Conservation (phyloP, 1,140 invertebrate genomes). For the Aphis gossypii region DNA sequence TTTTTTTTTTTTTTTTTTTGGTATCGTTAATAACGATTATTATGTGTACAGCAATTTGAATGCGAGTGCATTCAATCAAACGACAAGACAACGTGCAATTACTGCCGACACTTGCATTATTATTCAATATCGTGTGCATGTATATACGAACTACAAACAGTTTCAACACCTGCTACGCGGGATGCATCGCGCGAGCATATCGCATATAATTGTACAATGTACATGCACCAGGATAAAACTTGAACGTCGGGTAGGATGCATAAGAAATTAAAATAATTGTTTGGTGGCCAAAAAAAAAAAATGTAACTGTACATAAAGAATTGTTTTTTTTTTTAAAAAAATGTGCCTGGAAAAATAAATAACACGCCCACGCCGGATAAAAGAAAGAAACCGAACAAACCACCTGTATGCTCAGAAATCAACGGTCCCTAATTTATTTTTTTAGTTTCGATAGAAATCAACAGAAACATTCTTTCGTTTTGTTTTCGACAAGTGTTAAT, state of each 20-base stretch:
- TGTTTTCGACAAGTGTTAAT: conserved; percentile 53
- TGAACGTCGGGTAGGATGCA: not conserved
- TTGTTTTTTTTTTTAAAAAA: not conserved
- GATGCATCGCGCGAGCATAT: conserved; percentile 29
- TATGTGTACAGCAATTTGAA: conserved; percentile 6
- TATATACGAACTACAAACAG: conserved; percentile 32
- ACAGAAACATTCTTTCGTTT: conserved; percentile 41
- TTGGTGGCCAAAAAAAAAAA: conserved; percentile 1
- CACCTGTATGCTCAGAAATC: conserved; percentile 38
- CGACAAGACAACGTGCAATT: conserved; percentile 34
- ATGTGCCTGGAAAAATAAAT: conserved; percentile 31
- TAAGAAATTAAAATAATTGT: conserved; percentile 49
- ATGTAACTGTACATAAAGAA: conserved; percentile 35
- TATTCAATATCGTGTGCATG: conserved; percentile 35
- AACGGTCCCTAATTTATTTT: conserved; percentile 22
- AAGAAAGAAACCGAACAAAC: conserved; percentile 36
- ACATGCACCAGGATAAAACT: not conserved
- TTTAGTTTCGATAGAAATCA: conserved; percentile 47
- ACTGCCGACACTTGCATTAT: conserved; percentile 47
- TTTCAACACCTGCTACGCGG: conserved; percentile 29
- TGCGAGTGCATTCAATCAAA: conserved; percentile 23
- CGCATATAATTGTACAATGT: conserved; percentile 25
- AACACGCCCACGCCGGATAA: conserved; percentile 33
- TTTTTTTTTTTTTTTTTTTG: not conserved
- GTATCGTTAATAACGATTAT: conserved; percentile 23